Base-by-base conservation (phyloP, 2,797 vertebrate genomes). In the Orientallactaga sibirica region DNA sequence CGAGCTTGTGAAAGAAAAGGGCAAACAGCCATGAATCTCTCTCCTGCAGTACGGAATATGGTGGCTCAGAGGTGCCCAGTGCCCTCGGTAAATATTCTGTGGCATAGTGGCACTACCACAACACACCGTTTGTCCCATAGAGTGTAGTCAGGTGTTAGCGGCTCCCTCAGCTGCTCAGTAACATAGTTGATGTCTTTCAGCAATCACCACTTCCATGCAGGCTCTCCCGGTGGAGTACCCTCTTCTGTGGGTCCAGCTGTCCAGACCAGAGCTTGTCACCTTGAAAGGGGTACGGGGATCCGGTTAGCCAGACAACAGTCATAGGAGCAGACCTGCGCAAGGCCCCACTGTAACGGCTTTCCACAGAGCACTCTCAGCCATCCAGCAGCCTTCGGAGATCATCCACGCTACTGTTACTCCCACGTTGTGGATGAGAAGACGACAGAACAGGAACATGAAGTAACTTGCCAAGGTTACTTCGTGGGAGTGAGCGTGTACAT, bases 131-230 rank as follows among this genome's bases (percentile, higher is more conserved):
- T 71, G 29, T 88, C 90, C 33, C 20, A 22, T 25, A 37, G 41
- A 75, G 48, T 71, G 9, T 25, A 82, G 64, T 80, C 15, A 66
- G 86, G 52, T 70, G 15, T 68, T 43, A 85, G 52, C 18, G 55
- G 18, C 52, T 33, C 25, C 61, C 77, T 87, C 37, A 67, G 75
- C 61, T 48, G n/a, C 66, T 85, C 88, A 43, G 48, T 82, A 24
- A 92, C 73, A 86, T 62, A 68, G 24, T 80, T 43, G 61, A 64
- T 92, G 84, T 88, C 64, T 86, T 73, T 24, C 61, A 82, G n/a
- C 37, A 92, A 77, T 64, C 33, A 25, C 78, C 75, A 19, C 29
- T 20, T 61, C 5, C 2, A 33, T 61, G 33, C 19, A 79, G 22
- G 19, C 78, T 22, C 55, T n/a, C 76, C 33, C 4, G 41, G 61